Conservation (phyloP, 2,113 vertebrate genomes). For the Burhinus bistriatus region DNA sequence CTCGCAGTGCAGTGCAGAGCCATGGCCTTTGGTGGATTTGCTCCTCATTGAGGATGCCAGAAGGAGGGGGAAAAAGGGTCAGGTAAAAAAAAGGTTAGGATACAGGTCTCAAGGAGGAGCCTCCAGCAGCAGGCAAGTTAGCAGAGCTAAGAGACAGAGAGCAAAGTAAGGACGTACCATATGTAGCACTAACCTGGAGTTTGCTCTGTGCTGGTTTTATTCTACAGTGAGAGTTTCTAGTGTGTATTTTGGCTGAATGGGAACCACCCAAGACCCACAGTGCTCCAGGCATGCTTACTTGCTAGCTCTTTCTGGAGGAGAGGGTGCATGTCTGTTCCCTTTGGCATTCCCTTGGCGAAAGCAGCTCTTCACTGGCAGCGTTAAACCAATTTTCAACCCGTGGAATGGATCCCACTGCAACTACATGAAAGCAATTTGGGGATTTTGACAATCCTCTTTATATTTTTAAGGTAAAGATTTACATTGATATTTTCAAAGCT, state of each 20-base stretch:
- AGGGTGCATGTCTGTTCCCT: background rate
- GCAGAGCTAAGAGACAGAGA: background rate
- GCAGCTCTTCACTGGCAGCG: background rate
- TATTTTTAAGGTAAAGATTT: background rate
- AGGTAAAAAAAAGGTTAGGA: background rate
- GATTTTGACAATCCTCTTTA: background rate
- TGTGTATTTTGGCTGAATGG: background rate
- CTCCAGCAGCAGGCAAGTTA: background rate
- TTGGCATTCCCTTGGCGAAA: background rate
- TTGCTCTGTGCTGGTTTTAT: background rate
- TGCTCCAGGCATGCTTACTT: background rate
- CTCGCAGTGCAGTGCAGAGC: background rate
- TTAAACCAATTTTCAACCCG: background rate
- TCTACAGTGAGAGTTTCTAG: background rate
- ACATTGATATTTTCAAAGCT: background rate
- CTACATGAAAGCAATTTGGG: background rate
- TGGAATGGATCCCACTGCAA: background rate
- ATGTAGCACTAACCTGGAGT: background rate
- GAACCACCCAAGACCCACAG: background rate
- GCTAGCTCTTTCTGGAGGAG: background rate
- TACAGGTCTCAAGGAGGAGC: background rate
- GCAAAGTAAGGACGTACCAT: background rate
- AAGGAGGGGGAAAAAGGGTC: background rate
- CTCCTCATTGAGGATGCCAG: background rate
- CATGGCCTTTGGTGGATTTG: background rate